Evolutionary conservation across 2,888 invertebrate species (phyloP).

Genomic region (Netelia fuscicornis): DNA sequence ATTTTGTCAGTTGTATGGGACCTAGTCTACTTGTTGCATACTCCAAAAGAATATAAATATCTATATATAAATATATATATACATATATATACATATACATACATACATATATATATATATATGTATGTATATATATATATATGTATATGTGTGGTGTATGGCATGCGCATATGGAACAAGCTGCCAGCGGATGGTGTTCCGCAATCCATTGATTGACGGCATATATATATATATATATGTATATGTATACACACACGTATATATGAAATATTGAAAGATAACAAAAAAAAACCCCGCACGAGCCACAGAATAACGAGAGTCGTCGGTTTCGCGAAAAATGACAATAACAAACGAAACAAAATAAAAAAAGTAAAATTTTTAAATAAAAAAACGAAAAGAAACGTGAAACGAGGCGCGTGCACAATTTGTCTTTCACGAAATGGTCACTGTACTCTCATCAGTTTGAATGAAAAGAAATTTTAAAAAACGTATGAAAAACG

Average conservation of each 20-base stretch:
- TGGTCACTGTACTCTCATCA: conserved; percentile 84
- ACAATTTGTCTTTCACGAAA: conserved; percentile 81
- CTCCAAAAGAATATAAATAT: conserved; percentile 42
- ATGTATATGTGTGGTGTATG: conserved; percentile 59
- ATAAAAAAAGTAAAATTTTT: conserved; percentile 34
- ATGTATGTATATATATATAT: conserved; percentile 10
- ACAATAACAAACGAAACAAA: conserved; percentile 5
- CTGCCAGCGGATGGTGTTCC: conserved; percentile 44
- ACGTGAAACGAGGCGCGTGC: conserved; percentile 55
- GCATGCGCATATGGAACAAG: conserved; percentile 54
- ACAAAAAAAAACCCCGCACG: conserved; percentile 65
- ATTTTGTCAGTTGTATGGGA: conserved; percentile 75
- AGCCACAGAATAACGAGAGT: conserved; percentile 84
- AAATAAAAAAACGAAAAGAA: conserved; percentile 40
- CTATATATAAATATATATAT: background rate
- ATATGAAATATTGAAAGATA: conserved; percentile 23
- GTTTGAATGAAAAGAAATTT: conserved; percentile 38
- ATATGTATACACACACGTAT: background rate
- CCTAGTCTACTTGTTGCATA: conserved; percentile 67
- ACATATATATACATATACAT: conserved; percentile 31
- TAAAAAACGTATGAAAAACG: background rate
- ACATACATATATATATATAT: conserved; percentile 3
- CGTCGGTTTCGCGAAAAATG: conserved; percentile 61
- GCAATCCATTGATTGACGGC: conserved; percentile 39
- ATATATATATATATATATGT: background rate